Conservation (phyloP, 2,888 invertebrate genomes). For the Lepidocyrtoides sp. region DNA sequence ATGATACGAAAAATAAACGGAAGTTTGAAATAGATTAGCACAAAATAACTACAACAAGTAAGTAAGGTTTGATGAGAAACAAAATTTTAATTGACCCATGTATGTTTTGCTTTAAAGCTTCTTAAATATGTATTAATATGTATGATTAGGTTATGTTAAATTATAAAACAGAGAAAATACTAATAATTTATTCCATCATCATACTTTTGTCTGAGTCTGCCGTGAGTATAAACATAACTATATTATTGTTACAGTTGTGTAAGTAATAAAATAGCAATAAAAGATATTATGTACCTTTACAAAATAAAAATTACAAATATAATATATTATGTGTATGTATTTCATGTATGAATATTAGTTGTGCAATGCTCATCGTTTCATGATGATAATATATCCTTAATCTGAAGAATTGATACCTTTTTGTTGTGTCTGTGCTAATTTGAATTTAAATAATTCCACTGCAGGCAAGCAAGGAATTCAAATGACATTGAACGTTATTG, state of each 20-base stretch:
- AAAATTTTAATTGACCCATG: constrained; percentile 37
- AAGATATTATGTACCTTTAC: constrained; percentile 40
- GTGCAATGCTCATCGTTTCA: no score
- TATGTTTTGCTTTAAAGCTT: constrained; percentile 47
- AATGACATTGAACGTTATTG: neutral
- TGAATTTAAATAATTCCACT: constrained; percentile 37
- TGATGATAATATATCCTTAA: neutral
- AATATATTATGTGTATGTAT: neutral
- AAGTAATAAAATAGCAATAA: constrained; percentile 27
- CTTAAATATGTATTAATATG: constrained; percentile 5
- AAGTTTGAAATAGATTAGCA: neutral
- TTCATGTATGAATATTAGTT: neutral
- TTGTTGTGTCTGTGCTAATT: constrained; percentile 43
- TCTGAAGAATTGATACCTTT: neutral
- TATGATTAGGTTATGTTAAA: constrained; percentile 31
- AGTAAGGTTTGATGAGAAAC: constrained; percentile 17
- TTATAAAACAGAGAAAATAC: constrained; percentile 4
- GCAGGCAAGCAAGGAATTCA: neutral
- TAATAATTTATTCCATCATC: constrained; percentile 44
- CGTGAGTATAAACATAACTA: constrained; percentile 5
- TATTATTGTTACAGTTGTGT: neutral
- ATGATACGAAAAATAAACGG: neutral
- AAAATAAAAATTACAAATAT: neutral
- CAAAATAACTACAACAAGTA: neutral
- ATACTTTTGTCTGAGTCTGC: constrained; percentile 40